Percentiles rank a stretch among this genome's conserved stretches.
Conservation (phyloP, 2,113 vertebrate species). For the Istiophorus platypterus region DNA sequence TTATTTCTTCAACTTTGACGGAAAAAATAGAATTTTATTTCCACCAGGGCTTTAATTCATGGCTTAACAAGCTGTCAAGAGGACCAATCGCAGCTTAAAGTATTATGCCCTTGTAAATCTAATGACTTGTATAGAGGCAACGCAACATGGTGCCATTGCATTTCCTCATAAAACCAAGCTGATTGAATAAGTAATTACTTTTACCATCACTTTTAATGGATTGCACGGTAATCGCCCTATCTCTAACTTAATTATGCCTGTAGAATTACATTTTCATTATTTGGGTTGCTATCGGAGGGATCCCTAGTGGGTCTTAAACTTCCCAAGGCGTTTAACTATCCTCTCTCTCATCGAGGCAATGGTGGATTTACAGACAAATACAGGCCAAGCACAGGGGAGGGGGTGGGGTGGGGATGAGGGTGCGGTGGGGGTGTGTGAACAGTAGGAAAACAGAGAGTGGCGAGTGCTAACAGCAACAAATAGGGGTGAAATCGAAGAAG, state of each 20-base stretch:
- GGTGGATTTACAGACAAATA: constrained; percentile 61
- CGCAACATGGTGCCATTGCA: constrained; percentile 63
- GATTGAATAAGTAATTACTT: constrained; percentile 85
- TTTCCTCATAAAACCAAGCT: constrained; percentile 74
- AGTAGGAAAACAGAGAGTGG: constrained; percentile 3
- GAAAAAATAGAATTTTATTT: constrained; percentile 41
- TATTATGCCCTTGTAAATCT: constrained; percentile 69
- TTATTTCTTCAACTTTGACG: constrained; percentile 34
- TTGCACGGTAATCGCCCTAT: constrained; percentile 76
- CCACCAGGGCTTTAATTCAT: constrained; percentile 45
- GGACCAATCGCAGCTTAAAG: constrained; percentile 65
- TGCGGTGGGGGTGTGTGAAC: neutral
- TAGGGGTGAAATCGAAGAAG: constrained; percentile 29
- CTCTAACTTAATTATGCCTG: constrained; percentile 81
- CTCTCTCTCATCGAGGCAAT: constrained; percentile 60
- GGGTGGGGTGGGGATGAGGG: too few relatives aligned
- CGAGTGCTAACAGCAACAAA: constrained; percentile 1
- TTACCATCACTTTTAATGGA: constrained; percentile 80
- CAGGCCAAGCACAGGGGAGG: constrained; percentile 13
- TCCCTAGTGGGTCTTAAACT: constrained; percentile 73
- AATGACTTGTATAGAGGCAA: constrained; percentile 68
- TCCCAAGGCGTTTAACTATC: constrained; percentile 73
- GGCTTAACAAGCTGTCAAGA: constrained; percentile 73
- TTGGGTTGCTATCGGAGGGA: constrained; percentile 69
- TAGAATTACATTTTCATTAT: constrained; percentile 81